Conservation (phyloP, 2,797 vertebrate species). For the Pangasius mekongensis region DNA sequence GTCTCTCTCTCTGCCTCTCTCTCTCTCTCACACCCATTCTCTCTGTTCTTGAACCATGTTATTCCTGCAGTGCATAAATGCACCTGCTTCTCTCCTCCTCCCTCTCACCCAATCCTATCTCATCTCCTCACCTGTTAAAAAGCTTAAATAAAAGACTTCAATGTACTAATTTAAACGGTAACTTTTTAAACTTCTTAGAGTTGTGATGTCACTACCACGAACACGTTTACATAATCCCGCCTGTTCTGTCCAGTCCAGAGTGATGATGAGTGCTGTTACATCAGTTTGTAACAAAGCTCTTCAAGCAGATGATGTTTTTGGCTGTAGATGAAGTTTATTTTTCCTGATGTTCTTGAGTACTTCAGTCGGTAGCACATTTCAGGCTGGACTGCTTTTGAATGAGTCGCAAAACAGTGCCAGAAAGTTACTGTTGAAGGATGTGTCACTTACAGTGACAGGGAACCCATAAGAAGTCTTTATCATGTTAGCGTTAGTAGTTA, state of each 20-base stretch:
- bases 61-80: slow-evolving; percentile 11
- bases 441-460: background rate
- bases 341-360: background rate
- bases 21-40: background rate
- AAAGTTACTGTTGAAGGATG: background rate
- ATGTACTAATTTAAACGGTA: background rate
- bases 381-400: background rate
- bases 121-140: slow-evolving; percentile 36
- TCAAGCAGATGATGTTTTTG: background rate
- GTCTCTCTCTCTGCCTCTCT: slow-evolving; percentile 59
- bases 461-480: background rate
- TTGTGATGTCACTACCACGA: background rate
- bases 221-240: background rate
- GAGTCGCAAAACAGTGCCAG: background rate
- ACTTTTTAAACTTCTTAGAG: background rate
- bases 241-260: background rate
- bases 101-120: background rate
- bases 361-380: background rate
- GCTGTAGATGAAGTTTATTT: background rate
- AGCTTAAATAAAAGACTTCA: background rate
- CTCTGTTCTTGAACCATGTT: background rate
- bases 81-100: slow-evolving; percentile 29
- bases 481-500: background rate
- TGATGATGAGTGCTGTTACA: background rate
- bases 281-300: background rate